Percentiles rank a stretch among this genome's conserved stretches.
These are phyloP conservation scores for Cordilura impudica DNA, from an alignment of 2,888 invertebrate genomes.

Conservation along the genomic window DNA sequence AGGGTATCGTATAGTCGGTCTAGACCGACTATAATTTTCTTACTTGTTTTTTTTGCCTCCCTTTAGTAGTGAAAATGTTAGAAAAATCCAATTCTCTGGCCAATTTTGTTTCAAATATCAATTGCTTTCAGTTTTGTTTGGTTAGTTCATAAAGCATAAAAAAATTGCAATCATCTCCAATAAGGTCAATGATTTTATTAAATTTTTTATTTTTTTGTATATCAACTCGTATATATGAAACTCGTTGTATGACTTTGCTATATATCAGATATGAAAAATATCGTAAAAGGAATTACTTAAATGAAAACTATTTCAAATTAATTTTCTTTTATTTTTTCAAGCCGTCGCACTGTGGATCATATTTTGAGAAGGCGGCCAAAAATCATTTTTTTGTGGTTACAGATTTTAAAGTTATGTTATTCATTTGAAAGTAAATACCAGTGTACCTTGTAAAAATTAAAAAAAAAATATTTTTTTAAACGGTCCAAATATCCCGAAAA, in stretches of 20 bases:
- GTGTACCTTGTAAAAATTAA: no score
- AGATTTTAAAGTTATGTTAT: no score
- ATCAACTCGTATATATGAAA: not conserved
- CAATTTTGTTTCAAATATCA: conserved; percentile 29
- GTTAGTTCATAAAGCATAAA: not conserved
- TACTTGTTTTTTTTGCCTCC: not conserved
- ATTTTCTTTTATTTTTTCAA: no score
- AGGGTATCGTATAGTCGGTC: no score
- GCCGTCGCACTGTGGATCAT: no score
- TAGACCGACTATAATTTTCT: no score
- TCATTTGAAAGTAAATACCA: no score
- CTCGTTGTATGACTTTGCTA: not conserved
- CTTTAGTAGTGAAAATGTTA: not conserved
- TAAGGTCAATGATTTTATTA: conserved; percentile 6
- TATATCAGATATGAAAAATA: not conserved
- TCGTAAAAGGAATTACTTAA: not conserved
- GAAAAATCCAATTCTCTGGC: conserved; percentile 11
- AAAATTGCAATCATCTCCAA: conserved; percentile 11
- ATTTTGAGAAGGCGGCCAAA: no score
- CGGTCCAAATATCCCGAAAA: no score
- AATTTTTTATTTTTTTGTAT: not conserved
- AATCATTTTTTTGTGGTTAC: no score
- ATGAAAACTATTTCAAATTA: no score
- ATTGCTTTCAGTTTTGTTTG: conserved; percentile 23
- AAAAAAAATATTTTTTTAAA: no score